Conservation (phyloP, 2,797 vertebrate genomes). For the Betta splendens region DNA sequence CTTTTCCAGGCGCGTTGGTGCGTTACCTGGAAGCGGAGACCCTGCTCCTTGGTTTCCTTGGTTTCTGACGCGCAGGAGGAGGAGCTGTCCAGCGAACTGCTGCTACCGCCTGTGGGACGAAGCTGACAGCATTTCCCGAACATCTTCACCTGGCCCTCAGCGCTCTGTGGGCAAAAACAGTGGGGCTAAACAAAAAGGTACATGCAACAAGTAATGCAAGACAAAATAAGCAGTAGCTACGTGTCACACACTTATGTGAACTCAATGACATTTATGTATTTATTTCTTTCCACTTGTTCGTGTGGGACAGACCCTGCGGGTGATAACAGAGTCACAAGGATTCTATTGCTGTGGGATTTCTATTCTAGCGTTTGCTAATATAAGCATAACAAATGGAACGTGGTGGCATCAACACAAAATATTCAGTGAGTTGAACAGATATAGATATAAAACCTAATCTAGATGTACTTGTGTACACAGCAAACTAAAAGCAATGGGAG, state of each 20-base stretch:
- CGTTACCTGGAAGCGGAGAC: slow-evolving; percentile 78
- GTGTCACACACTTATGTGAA: not conserved
- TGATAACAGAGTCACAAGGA: slow-evolving; percentile 5
- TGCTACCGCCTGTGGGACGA: slow-evolving; percentile 92
- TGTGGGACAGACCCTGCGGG: not conserved
- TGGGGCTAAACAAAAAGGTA: not conserved
- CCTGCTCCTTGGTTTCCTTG: slow-evolving; percentile 86
- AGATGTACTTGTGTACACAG: slow-evolving; percentile 53
- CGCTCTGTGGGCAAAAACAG: slow-evolving; percentile 77
- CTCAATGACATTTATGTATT: slow-evolving; percentile 1
- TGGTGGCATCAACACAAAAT: slow-evolving; percentile 6
- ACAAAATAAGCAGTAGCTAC: not conserved
- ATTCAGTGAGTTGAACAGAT: slow-evolving; percentile 18
- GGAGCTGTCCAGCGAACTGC: slow-evolving; percentile 93
- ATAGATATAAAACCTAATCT: slow-evolving; percentile 36
- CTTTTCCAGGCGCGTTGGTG: not conserved
- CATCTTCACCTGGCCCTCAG: slow-evolving; percentile 89
- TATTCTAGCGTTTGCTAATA: not conserved
- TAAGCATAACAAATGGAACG: not conserved
- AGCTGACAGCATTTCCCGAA: slow-evolving; percentile 94
- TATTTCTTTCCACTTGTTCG: not conserved
- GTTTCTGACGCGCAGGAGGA: slow-evolving; percentile 89
- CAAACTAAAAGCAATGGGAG: slow-evolving; percentile 66
- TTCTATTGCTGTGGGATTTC: slow-evolving; percentile 2
- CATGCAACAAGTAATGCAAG: not conserved